Evolutionary conservation across 2,113 vertebrate genomes (phyloP).

Genomic region (Protobothrops mucrosquamatus): DNA sequence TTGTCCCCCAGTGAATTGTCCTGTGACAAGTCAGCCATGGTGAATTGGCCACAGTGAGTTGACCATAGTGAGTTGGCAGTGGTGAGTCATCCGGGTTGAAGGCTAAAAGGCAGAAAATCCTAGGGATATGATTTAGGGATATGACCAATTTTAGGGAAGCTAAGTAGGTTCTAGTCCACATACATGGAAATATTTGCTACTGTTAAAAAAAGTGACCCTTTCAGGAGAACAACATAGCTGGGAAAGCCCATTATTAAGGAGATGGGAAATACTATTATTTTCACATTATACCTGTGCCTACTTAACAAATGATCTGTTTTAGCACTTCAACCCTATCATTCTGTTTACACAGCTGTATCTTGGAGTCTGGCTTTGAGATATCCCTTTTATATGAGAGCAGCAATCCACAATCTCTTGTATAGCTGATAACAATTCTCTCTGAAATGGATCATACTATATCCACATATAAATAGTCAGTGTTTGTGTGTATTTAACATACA

Average conservation of each 20-base stretch:
- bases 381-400: neutral
- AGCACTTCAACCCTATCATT: neutral
- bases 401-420: neutral
- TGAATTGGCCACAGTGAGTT: neutral
- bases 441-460: neutral
- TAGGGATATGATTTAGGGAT: neutral
- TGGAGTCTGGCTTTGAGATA: neutral
- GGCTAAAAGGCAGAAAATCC: neutral
- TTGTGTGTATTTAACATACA: neutral
- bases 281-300: neutral
- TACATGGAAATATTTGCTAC: neutral
- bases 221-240: neutral
- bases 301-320: neutral
- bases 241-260: neutral
- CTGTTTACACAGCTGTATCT: neutral
- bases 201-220: neutral
- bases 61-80: neutral
- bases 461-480: neutral
- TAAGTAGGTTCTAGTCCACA: neutral
- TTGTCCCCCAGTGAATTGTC: neutral
- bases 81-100: neutral
- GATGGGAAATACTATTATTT: neutral
- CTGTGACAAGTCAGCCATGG: neutral
- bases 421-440: neutral
- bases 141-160: neutral